Conservation (phyloP, 1,140 invertebrate species). For the Mamestra configurata region DNA sequence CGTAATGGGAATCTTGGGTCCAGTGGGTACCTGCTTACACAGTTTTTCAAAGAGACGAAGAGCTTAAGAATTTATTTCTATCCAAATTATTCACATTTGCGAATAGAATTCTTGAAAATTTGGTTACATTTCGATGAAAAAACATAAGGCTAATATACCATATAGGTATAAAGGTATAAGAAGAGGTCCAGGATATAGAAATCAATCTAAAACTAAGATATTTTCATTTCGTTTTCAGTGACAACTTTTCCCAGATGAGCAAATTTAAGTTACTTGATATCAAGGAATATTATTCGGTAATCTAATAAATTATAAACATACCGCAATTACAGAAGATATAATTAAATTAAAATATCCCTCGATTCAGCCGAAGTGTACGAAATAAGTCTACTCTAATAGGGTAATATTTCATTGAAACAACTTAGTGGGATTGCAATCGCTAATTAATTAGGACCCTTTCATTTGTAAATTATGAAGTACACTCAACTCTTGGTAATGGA, state of each 20-base stretch:
- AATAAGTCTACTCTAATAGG: constrained; percentile 23
- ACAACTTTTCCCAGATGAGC: background rate
- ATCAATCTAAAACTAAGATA: background rate
- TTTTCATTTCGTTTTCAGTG: background rate
- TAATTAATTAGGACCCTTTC: constrained; percentile 40
- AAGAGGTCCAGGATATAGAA: too few relatives aligned
- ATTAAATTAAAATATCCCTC: constrained; percentile 22
- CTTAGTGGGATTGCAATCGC: constrained; percentile 31
- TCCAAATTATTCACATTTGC: too few relatives aligned
- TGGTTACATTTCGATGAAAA: too few relatives aligned
- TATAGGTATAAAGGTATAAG: too few relatives aligned
- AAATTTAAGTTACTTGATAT: background rate
- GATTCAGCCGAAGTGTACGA: constrained; percentile 1
- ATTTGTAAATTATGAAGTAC: constrained; percentile 34
- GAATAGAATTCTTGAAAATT: too few relatives aligned
- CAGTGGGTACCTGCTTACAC: background rate
- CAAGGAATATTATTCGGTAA: background rate
- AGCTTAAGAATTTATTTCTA: background rate
- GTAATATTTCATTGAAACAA: constrained; percentile 33
- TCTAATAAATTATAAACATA: constrained; percentile 5
- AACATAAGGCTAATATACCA: too few relatives aligned
- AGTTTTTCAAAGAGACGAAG: background rate
- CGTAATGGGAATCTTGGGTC: background rate
- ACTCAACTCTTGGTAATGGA: background rate
- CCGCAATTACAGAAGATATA: constrained; percentile 9